Conservation (phyloP, 2,113 vertebrate species). For the Corythornis madagascariensis region DNA sequence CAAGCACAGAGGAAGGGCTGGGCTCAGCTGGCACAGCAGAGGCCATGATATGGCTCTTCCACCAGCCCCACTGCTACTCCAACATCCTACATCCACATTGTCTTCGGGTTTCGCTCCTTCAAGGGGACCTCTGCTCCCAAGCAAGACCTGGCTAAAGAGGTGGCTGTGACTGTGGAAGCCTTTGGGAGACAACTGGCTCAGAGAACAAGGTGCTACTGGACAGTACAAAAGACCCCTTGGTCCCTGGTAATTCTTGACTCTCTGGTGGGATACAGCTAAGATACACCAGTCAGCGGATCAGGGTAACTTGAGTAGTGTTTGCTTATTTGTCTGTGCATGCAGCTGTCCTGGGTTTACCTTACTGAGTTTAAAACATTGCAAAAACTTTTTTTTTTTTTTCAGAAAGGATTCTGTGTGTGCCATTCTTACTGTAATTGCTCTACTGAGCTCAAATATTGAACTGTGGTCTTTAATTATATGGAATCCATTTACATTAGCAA, state of each 20-base stretch:
- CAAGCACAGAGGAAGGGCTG: accelerated
- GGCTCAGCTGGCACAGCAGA: not conserved
- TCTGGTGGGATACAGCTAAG: accelerated
- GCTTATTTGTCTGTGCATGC: not conserved
- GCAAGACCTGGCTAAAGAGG: not conserved
- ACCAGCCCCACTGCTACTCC: accelerated
- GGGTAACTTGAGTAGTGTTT: accelerated
- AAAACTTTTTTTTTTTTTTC: not conserved
- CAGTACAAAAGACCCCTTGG: not conserved
- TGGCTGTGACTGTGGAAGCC: not conserved
- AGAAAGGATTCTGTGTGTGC: not conserved
- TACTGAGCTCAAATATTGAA: not conserved
- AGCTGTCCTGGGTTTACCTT: not conserved
- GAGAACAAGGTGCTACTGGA: accelerated
- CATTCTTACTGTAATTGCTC: not conserved
- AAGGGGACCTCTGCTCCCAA: accelerated
- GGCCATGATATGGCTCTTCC: not conserved
- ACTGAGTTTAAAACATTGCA: not conserved
- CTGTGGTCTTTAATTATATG: not conserved
- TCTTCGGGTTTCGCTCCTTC: accelerated
- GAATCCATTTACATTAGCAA: not conserved
- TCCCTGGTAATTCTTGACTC: not conserved
- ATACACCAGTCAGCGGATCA: accelerated
- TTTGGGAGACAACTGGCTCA: accelerated
- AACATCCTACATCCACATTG: accelerated